Evolutionary conservation across 2,888 invertebrate genomes (phyloP).

Genomic region (Lasioglossum zephyrum): DNA sequence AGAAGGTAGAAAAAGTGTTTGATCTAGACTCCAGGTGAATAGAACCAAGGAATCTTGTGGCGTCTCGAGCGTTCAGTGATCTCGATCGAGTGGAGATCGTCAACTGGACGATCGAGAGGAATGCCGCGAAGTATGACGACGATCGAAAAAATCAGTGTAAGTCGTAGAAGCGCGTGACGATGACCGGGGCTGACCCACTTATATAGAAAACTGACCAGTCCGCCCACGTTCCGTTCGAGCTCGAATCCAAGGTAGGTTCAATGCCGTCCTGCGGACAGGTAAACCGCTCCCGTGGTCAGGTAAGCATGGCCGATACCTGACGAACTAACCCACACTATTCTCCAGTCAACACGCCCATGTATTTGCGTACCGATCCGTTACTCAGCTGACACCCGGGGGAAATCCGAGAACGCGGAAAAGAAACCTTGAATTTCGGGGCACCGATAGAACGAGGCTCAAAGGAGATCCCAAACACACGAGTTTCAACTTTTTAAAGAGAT

Average conservation of each 20-base stretch:
- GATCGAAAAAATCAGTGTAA: conserved; percentile 66
- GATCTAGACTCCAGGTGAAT: background rate
- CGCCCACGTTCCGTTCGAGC: conserved; percentile 79
- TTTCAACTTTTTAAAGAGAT: background rate
- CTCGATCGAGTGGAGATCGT: background rate
- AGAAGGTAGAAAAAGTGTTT: too few species aligned
- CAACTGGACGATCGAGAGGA: conserved; percentile 7
- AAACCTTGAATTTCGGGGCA: background rate
- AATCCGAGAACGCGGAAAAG: conserved; percentile 45
- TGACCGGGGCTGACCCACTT: conserved; percentile 81
- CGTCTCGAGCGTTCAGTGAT: background rate
- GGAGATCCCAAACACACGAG: background rate
- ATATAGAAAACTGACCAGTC: conserved; percentile 79
- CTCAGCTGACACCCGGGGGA: conserved; percentile 65
- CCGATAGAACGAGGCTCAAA: background rate
- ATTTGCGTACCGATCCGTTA: conserved; percentile 72
- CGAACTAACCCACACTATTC: conserved; percentile 33
- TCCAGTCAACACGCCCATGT: conserved; percentile 42
- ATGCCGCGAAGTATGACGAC: conserved; percentile 35
- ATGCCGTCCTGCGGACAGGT: conserved; percentile 75
- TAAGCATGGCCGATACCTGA: conserved; percentile 15
- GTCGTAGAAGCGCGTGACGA: conserved; percentile 66
- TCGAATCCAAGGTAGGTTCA: conserved; percentile 80
- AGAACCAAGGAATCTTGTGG: background rate
- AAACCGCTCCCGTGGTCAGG: conserved; percentile 13